Base-by-base conservation (phyloP, 1,140 invertebrate species). In the Euglossa dilemma region DNA sequence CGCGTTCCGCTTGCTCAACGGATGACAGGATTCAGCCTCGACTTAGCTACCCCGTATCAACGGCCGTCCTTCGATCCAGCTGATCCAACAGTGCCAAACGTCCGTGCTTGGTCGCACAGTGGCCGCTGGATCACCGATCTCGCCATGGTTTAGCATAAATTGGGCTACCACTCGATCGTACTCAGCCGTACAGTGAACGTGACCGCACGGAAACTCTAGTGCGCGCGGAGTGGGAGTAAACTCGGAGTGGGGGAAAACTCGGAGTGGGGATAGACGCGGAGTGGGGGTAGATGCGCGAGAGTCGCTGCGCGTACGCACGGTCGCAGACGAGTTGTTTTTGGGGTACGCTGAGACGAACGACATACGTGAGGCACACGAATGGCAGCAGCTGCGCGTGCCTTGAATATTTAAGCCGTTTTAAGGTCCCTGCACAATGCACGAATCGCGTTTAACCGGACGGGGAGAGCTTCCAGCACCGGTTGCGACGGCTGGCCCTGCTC, bases 381-480 rank as follows among this genome's bases (percentile, higher is more conserved):
- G 72, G 76, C 80, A 84, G 87, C 91, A 90, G 86, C 88, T 89
- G 89, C 83, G 70, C 90, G 89, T 90, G 89, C 87, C 84, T 88
- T 92, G 92, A 93, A 93, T 93, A 92, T 93, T 93, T 92, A 90
- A 92, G 83, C 78, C 84, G 74, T 56, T 88, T 80, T 82, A 90
- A 75, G 45, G 36, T 57, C 69, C 83, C 36, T 72, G 73, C 77
- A 86, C 84, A 85, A 89, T 90, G 77, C 81, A 86, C 85, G 59
- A 78, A 77, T 84, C 78, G 59, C 54, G 70, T 25, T 81, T 57
- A 85, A 87, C 76, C 81, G 78, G 70, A 63, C 36, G 64, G 64
- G 57, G 52, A 61, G n/a, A 61, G 59, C n/a, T 25, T 63, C 63
- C 54, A 73, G 66, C 66, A 80, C 69, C 67, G 61, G 59, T 25